phyloP scores from a whole-genome alignment of 2,888 invertebrate genomes.

The Xanthia icteritia region DNA sequence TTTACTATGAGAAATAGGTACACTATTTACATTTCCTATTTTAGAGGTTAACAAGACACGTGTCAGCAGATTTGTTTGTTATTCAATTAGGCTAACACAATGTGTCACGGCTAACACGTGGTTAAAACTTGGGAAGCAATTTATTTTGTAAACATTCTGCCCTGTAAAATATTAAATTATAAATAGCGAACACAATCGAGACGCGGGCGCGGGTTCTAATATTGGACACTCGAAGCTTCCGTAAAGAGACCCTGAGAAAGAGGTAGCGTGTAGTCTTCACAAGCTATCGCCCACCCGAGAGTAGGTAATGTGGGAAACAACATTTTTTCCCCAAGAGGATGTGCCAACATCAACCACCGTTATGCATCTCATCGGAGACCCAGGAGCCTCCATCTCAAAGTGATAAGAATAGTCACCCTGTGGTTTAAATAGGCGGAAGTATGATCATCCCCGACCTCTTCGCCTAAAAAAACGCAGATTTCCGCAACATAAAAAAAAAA shows the following conservation, averaged over 20 bases:
- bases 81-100: constrained; percentile 17
- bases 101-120: background rate
- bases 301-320: background rate
- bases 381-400: background rate
- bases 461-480: background rate
- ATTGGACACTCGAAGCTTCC: background rate
- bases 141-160: background rate
- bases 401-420: background rate
- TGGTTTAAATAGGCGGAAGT: background rate
- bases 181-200: background rate
- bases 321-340: background rate
- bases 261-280: background rate
- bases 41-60: constrained; percentile 22
- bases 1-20: background rate
- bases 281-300: background rate
- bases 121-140: constrained; percentile 7
- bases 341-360: background rate
- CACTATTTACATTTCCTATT: constrained; percentile 3
- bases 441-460: background rate
- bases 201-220: background rate
- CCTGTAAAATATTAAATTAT: background rate
- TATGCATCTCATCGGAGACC: too few species aligned
- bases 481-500: background rate
- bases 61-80: constrained; percentile 22
- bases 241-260: too few species aligned